Evolutionary conservation across 2,888 invertebrate genomes (phyloP).

Genomic region (Ennomos fuscantarius): DNA sequence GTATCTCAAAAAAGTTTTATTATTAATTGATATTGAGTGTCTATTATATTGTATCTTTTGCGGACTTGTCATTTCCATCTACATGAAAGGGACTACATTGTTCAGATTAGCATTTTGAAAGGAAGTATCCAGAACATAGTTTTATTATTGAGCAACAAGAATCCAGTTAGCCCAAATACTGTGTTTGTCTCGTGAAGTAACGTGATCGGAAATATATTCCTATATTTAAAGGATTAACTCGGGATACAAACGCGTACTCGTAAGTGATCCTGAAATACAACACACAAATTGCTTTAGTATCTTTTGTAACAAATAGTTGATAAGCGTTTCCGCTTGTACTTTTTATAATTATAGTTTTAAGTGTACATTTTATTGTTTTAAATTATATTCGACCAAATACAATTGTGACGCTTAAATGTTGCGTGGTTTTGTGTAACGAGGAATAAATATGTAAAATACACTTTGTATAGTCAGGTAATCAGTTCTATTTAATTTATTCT

Average conservation of each 20-base stretch:
- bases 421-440: conserved; percentile 15
- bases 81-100: too few species aligned
- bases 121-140: too few species aligned
- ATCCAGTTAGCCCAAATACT: conserved; percentile 11
- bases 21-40: too few species aligned
- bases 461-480: too few species aligned
- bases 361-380: conserved; percentile 45
- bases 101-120: too few species aligned
- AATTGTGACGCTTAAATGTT: conserved; percentile 18
- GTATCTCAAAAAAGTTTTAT: too few species aligned
- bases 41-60: too few species aligned
- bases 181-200: conserved; percentile 10
- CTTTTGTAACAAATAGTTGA: conserved; percentile 22
- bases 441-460: background rate
- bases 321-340: conserved; percentile 22
- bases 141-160: background rate
- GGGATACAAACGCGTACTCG: background rate
- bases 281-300: conserved; percentile 14
- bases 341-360: conserved; percentile 42
- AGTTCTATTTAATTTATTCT: too few species aligned
- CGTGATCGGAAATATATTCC: conserved; percentile 14
- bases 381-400: conserved; percentile 62
- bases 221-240: conserved; percentile 12
- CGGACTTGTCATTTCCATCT: too few species aligned
- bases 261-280: conserved; percentile 17